These are phyloP conservation scores for Aplysia californica DNA, from an alignment of 1,140 invertebrate species.

Conservation along the genomic window DNA sequence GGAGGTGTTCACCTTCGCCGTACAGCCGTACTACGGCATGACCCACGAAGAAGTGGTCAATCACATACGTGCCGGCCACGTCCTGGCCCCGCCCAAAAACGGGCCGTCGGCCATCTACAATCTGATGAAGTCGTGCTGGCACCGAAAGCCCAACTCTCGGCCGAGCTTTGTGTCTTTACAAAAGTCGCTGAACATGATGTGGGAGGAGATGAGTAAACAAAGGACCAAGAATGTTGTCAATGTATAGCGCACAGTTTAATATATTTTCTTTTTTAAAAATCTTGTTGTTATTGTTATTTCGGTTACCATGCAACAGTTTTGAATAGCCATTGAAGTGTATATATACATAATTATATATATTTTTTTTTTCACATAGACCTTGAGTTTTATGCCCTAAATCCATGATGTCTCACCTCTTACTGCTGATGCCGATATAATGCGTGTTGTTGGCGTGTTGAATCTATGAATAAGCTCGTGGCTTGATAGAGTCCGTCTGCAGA, in stretches of 20 bases:
- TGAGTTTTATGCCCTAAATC: too few relatives aligned
- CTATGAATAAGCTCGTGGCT: too few relatives aligned
- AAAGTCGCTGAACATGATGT: constrained; percentile 45
- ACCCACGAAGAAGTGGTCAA: constrained; percentile 94
- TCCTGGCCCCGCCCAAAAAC: constrained; percentile 93
- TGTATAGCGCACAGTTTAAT: neutral
- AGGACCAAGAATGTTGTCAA: constrained; percentile 29
- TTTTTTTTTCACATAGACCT: too few relatives aligned
- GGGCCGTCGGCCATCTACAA: constrained; percentile 91
- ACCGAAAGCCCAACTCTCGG: constrained; percentile 82
- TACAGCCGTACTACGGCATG: constrained; percentile 94
- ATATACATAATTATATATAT: too few relatives aligned
- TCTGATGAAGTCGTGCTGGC: constrained; percentile 94
- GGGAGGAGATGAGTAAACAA: constrained; percentile 45
- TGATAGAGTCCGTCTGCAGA: too few relatives aligned
- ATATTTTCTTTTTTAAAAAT: too few relatives aligned
- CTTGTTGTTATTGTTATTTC: too few relatives aligned
- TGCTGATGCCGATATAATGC: too few relatives aligned
- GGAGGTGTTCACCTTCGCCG: constrained; percentile 97
- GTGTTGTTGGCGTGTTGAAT: too few relatives aligned
- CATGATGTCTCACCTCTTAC: too few relatives aligned
- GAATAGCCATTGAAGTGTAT: too few relatives aligned
- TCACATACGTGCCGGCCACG: constrained; percentile 91
- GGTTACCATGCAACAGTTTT: too few relatives aligned
- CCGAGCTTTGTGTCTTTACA: constrained; percentile 77